Base-by-base conservation (phyloP, 1,140 invertebrate genomes). In the Drosophila willistoni region DNA sequence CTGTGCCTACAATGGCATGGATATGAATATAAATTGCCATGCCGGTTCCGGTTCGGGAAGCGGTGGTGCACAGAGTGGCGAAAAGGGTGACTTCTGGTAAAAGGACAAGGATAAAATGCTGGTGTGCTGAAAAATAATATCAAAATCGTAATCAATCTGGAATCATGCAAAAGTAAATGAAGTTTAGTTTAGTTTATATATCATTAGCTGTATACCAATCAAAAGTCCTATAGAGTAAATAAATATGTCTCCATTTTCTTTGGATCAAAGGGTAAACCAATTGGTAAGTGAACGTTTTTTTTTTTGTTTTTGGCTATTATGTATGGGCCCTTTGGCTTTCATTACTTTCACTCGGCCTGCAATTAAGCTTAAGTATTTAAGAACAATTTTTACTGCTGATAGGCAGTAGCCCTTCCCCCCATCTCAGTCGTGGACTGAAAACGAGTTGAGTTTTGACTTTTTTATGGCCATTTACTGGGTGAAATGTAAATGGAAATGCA, bases 291-390 rank as follows among this genome's bases (percentile, higher is more conserved):
- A 10, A 19, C 1, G 14, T 10, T 9, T 9, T 9, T 0, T 1
- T 7, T 44, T 7, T 7, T 14, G 6, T 44, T 7, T 7, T 14
- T 1, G 34, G 34, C 12, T 14, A 17, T n/a, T 59, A 51, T 5
- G 34, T n/a, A 12, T 3, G 7, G 10, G 34, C 34, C 34, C 29
- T 10, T 3, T 42, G 7, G 9, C 39, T 72, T 39, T 59, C 44
- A 47, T 47, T 47, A 14, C 19, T 51, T 51, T 51, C 44, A 22
- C 17, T 51, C 9, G 44, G 17, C 17, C 44, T 19, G 60, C 80
- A 79, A 75, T 73, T 83, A 69, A 47, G 62, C 17, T 36, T 42
- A 66, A 83, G 71, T 75, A 68, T 79, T 83, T 72, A 82, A 73
- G 65, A 77, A 77, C 65, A 65, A 64, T 77, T 73, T 67, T 39